Evolutionary conservation across 2,113 vertebrate genomes (phyloP), one percentile per base, ranked within the genome.

Genomic region (Podarcis muralis): DNA sequence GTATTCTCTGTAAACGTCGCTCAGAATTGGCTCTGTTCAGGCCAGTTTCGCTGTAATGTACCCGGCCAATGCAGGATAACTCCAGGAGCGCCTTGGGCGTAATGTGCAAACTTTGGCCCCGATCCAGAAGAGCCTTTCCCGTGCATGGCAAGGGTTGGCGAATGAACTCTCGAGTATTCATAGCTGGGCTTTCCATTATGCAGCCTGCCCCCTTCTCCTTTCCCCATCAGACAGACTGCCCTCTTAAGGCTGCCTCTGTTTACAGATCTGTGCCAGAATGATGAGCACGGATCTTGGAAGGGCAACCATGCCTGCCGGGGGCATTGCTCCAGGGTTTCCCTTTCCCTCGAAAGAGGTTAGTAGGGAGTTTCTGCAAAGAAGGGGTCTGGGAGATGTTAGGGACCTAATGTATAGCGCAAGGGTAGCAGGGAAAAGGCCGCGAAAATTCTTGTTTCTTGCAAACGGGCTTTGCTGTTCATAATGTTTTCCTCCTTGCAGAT

Each of bases 1-100:
- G 90, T 93, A 94, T 96, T 94, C 95, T 97, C 95, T 96, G 92
- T 96, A 93, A 94, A 84, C 89, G 86, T 83, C 83, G 81, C 66
- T 87, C 59, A 68, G 87, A 66, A 88, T 27, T 53, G 81, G 76
- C 59, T 82, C 71, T 32, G 66, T n/a, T 62, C 7, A 57, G 81
- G 74, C 81, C 59, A 27, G 59, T 83, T 83, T 22, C 7, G 5
- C 68, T 35, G 35, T 59, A 32, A 35, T 13, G 20, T 6, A 53
- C 48, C 62, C 16, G 15, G 18, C 71, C 18, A 9, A 76, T n/a
- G 30, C 43, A 23, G 16, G 32, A 25, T 71, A 4, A 48, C 53
- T 71, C 66, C 15, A 20, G 59, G 65, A 76, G 53, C 15, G 12
- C 8, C 23, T 82, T 82, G 32, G 35, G n/a, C 11, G 32, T 9